Percentiles rank a stretch among this genome's conserved stretches.
Conservation (phyloP, 2,888 invertebrate genomes). For the Podabrus alpinus region DNA sequence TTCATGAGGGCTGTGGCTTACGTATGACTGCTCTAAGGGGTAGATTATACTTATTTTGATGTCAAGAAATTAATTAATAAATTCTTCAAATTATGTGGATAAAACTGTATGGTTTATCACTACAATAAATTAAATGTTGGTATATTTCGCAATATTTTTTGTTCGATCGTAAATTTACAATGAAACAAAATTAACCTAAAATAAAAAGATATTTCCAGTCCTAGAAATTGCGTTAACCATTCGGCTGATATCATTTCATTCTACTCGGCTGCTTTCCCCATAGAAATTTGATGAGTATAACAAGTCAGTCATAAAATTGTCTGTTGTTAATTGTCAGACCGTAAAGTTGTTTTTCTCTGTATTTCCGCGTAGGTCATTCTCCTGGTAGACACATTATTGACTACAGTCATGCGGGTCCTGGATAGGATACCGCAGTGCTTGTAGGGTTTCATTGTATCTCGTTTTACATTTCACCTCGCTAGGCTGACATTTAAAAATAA, state of each 20-base stretch:
- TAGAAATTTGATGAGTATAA: not conserved
- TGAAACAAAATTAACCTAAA: not conserved
- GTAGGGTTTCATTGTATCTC: not conserved
- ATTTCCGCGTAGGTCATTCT: not conserved
- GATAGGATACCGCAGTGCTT: not conserved
- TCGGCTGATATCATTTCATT: not conserved
- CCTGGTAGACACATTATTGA: not conserved
- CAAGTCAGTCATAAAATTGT: not conserved
- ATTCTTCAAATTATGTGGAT: too few relatives aligned
- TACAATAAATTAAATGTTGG: too few relatives aligned
- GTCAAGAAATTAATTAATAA: too few relatives aligned
- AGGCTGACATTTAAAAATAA: not conserved
- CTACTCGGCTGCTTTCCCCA: not conserved
- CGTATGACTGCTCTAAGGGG: too few relatives aligned
- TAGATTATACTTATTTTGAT: too few relatives aligned
- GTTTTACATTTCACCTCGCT: not conserved
- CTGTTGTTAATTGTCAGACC: not conserved
- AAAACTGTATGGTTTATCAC: too few relatives aligned
- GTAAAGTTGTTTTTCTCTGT: not conserved
- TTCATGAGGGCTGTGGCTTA: too few relatives aligned
- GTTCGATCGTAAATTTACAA: not conserved
- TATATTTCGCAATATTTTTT: not conserved
- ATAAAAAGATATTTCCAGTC: not conserved
- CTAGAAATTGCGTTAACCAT: too few relatives aligned
- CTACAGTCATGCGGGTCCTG: not conserved